Evolutionary conservation across 2,113 vertebrate species (phyloP), one percentile per base, ranked within the genome.

Genomic region (Arizona elegans): DNA sequence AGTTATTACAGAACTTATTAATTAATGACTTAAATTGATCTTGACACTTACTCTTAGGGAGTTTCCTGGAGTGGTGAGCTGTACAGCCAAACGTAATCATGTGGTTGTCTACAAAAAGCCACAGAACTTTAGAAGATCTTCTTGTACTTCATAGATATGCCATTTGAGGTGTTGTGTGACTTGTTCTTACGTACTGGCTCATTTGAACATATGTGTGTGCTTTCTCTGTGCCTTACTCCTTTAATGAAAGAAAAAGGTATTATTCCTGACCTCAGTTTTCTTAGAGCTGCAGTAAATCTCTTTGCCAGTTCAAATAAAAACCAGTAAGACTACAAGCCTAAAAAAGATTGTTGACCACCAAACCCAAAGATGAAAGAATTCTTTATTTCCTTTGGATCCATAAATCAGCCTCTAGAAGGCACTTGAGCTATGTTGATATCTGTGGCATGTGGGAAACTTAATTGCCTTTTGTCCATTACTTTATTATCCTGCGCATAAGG

Each of bases 1-100:
- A 0, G 93, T 95, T 95, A 90, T 50, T 93, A 89, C 90, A 96
- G 93, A 93, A 96, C 92, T 95, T 96, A 96, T 94, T 93, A 65
- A 93, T 95, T 96, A 96, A 91, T 96, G 93, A 90, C 93, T 93
- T 94, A 93, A 96, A 96, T 95, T 96, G 94, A 93, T 92, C 95
- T 92, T 95, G 95, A 94, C 95, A 96, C 94, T 95, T 96, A 94
- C 94, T 92, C 91, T 88, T 94, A 95, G 93, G 56, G 90, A 95
- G 90, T 94, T 95, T 96, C 93, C 94, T 93, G 94, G 0, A 3
- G 91, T 33, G 75, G 88, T 94, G 94, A 93, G 91, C 94, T 95
- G 94, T 62, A 0, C 54, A 93, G 91, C 95, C 92, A 88, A 94
- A 95, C 52, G 50, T 94, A 94, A 96, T 94, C 90, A 88, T 26